phyloP scores from a whole-genome alignment of 2,797 vertebrate genomes.

The Danio albolineatus region DNA sequence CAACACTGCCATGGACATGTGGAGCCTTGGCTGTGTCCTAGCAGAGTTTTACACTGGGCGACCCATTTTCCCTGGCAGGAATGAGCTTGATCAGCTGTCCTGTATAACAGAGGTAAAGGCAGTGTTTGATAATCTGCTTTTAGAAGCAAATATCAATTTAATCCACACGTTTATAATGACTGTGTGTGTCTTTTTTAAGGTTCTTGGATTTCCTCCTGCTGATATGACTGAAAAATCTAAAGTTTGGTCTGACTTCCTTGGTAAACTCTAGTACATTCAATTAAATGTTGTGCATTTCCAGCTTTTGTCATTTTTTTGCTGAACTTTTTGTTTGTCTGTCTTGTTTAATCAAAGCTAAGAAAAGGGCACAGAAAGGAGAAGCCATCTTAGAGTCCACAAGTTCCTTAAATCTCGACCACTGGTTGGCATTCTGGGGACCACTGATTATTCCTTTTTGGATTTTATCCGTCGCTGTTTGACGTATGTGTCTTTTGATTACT shows the following conservation, averaged over 20 bases:
- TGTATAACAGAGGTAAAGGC: constrained; percentile 90
- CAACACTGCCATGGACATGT: constrained; percentile 92
- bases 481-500: constrained; percentile 67
- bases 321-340: neutral
- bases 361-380: constrained; percentile 55
- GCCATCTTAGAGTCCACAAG: neutral
- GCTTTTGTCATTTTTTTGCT: neutral
- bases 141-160: neutral
- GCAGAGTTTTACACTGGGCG: constrained; percentile 87
- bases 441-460: constrained; percentile 84
- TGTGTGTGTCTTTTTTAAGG: constrained; percentile 72
- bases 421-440: constrained; percentile 81
- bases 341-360: constrained; percentile 81
- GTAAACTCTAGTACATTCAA: constrained; percentile 74
- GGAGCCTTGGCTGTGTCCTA: constrained; percentile 93
- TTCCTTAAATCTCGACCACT: constrained; percentile 78
- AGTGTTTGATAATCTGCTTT: neutral
- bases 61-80: constrained; percentile 88
- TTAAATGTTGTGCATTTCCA: too few species aligned
- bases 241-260: constrained; percentile 85
- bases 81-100: constrained; percentile 88
- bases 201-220: constrained; percentile 87
- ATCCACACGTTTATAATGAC: neutral
- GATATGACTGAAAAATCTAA: constrained; percentile 85
- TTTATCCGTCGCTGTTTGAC: constrained; percentile 87